Evolutionary conservation across 2,888 invertebrate species (phyloP).

Genomic region (Ophioninae sp.): DNA sequence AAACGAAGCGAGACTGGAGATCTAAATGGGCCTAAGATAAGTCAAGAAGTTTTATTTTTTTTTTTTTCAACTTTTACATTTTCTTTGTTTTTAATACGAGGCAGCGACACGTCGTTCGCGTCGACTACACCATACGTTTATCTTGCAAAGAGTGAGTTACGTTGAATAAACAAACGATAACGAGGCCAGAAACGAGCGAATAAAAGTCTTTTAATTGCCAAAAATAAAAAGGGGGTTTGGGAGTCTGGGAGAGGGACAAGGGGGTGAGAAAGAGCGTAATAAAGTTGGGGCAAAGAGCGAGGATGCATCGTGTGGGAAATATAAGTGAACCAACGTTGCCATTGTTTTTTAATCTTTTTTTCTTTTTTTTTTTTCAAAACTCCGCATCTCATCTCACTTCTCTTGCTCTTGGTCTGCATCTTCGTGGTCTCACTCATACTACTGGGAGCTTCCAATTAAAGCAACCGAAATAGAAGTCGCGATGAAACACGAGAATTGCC

Average conservation of each 20-base stretch:
- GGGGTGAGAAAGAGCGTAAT: constrained; percentile 2
- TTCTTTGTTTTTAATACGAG: constrained; percentile 3
- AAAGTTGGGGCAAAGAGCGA: constrained; percentile 24
- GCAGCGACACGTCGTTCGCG: constrained; percentile 46
- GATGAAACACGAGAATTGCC: constrained; percentile 48
- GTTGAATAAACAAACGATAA: constrained; percentile 39
- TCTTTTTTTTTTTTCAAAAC: not conserved
- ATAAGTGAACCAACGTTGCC: constrained; percentile 35
- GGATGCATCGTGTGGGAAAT: constrained; percentile 36
- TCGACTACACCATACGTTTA: constrained; percentile 41
- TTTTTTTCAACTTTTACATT: not conserved
- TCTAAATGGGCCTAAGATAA: constrained; percentile 1
- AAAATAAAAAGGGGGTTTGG: not conserved
- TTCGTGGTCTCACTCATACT: constrained; percentile 4
- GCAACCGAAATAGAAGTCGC: constrained; percentile 57
- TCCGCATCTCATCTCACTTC: not conserved
- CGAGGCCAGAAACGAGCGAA: constrained; percentile 32
- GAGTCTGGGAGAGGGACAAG: not conserved
- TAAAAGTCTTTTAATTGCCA: constrained; percentile 51
- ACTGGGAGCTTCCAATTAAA: constrained; percentile 52
- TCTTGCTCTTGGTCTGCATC: constrained; percentile 16
- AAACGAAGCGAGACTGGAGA: not conserved
- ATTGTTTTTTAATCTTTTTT: constrained; percentile 6
- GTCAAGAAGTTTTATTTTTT: not conserved
- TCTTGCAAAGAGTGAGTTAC: constrained; percentile 31